Evolutionary conservation across 2,888 invertebrate genomes (phyloP).

Genomic region (Caenorhabditis becei): DNA sequence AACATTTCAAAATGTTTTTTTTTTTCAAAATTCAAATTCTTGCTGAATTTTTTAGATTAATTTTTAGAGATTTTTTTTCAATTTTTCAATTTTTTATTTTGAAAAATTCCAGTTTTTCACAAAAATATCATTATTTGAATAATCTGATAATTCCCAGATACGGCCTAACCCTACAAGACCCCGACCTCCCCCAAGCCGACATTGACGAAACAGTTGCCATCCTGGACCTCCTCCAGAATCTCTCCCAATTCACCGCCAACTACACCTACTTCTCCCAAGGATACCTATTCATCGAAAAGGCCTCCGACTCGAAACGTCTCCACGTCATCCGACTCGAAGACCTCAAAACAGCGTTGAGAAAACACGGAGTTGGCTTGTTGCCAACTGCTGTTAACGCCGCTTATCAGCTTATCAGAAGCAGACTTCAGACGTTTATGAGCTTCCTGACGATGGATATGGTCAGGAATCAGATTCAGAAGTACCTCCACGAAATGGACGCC

Average conservation of each 20-base stretch:
- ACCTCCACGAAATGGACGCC: conserved; percentile 86
- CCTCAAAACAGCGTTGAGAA: conserved; percentile 92
- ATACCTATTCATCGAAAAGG: conserved; percentile 93
- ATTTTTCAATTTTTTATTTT: too few species aligned
- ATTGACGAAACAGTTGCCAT: conserved; percentile 97
- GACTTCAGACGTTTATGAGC: conserved; percentile 95
- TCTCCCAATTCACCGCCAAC: conserved; percentile 84
- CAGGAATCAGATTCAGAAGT: conserved; percentile 92
- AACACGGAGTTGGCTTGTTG: conserved; percentile 67
- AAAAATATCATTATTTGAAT: too few species aligned
- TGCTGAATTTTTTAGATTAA: too few species aligned
- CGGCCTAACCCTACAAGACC: conserved; percentile 85
- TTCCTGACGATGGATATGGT: conserved; percentile 98
- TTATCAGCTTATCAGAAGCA: conserved; percentile 92
- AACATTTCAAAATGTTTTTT: neutral
- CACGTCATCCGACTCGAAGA: conserved; percentile 96
- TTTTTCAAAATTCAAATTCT: neutral
- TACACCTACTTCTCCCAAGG: conserved; percentile 95
- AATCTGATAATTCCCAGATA: conserved; percentile 63
- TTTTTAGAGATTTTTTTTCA: too few species aligned
- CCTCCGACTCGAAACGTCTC: conserved; percentile 92
- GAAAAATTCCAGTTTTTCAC: too few species aligned
- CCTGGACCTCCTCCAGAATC: conserved; percentile 85
- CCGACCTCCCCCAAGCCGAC: conserved; percentile 95
- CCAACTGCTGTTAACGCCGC: conserved; percentile 83